A percentile compares a stretch with the other conserved stretches of the same genome.
These are phyloP conservation scores for Aplysina aerophoba DNA, from an alignment of 37 sponge, comb jelly and placozoan species.

Conservation along the genomic window DNA sequence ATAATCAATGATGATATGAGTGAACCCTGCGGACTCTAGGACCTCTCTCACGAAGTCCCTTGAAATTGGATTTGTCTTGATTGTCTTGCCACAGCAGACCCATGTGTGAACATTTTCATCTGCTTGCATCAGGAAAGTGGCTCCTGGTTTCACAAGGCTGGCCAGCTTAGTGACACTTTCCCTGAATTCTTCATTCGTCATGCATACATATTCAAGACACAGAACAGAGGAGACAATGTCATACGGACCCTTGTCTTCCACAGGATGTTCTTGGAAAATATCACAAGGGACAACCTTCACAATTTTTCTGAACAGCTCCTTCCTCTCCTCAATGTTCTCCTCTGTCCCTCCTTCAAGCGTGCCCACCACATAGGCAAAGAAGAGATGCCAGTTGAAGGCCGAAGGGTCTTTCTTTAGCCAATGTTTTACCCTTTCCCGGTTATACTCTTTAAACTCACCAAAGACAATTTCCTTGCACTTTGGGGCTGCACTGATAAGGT, in stretches of 20 bases:
- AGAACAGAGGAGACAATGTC: conserved; percentile 23
- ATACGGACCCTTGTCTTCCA: conserved; percentile 31
- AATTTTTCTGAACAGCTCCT: not conserved
- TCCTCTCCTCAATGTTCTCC: not conserved
- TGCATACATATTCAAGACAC: conserved; percentile 2
- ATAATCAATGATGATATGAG: too few species aligned
- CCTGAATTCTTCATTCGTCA: conserved; percentile 17
- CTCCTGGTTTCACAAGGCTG: conserved; percentile 34
- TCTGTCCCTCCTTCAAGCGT: not conserved
- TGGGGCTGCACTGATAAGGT: conserved; percentile 29
- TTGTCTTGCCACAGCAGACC: too few species aligned
- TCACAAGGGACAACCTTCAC: conserved; percentile 47
- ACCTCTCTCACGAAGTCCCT: too few species aligned
- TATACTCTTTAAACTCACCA: conserved; percentile 72
- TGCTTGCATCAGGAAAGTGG: conserved; percentile 6
- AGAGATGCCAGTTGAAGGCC: not conserved
- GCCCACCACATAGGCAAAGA: not conserved
- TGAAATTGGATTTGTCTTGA: too few species aligned
- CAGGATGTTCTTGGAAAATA: conserved; percentile 21
- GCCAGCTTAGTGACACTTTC: not conserved
- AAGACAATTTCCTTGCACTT: conserved; percentile 42
- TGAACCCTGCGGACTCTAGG: too few species aligned
- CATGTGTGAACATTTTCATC: too few species aligned
- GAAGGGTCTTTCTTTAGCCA: not conserved
- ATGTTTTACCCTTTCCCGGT: conserved; percentile 67